Evolutionary conservation across 2,113 vertebrate species (phyloP), one percentile per base, ranked within the genome.

Genomic region (Strigops habroptila): DNA sequence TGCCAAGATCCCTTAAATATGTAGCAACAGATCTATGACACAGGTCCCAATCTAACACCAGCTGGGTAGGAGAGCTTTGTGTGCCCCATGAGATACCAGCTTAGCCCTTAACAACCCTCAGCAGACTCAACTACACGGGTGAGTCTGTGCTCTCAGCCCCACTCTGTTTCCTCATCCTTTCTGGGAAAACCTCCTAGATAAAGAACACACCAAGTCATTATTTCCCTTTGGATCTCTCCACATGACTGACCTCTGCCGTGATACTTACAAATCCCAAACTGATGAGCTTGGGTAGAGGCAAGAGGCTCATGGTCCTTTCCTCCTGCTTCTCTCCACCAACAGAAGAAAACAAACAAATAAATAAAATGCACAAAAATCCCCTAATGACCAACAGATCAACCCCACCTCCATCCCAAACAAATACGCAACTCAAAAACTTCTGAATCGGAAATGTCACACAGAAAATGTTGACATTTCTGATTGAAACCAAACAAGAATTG

Each of bases 401-500:
- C 11, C 19, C 27, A 76, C n/a, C 33, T 71, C 59, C 19, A 19
- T 24, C 18, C 52, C 53, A 75, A 70, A 78, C 64, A 88, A 85
- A 60, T 39, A 53, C 0, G 1, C 41, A 46, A 55, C 71, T 35
- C 12, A 31, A 65, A 86, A 91, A 78, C 31, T 76, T 81, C 15
- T 52, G 35, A 73, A 77, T 69, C 0, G 2, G 53, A 92, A 85
- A 87, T 73, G 43, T 81, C 60, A 81, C 52, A 28, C 53, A 69
- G 55, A 84, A 91, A 94, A 76, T 59, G 49, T 76, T 83, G 89
- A 79, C 48, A 44, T 76, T 90, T 92, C 78, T 92, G 63, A 92
- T 27, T 71, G 74, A 80, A 94, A 86, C 52, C 73, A 87, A 94
- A 60, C 33, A 85, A 46, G 55, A 75, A 71, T 35, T 91, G 81